Percentiles rank a stretch among this genome's conserved stretches.
Evolutionary conservation across 2,113 vertebrate genomes (phyloP).

Genomic region (Pedetes capensis): DNA sequence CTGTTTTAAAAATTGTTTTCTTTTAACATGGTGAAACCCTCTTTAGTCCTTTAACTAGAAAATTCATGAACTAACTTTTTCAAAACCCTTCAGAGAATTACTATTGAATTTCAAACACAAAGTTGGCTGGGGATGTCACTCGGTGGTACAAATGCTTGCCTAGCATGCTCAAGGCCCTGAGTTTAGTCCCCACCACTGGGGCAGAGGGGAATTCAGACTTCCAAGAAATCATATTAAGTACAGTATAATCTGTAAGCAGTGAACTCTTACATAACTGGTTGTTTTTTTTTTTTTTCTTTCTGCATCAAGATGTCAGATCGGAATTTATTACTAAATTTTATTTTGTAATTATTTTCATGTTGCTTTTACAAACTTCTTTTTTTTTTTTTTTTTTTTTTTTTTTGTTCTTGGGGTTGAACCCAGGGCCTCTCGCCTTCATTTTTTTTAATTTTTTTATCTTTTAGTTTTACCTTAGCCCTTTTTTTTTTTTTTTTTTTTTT

Average conservation of each 20-base stretch:
- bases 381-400: no score
- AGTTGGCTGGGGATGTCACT: no score
- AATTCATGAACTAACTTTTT: not conserved
- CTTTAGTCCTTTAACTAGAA: not conserved
- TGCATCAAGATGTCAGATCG: not conserved
- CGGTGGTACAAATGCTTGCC: no score
- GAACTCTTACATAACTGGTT: not conserved
- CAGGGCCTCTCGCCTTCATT: no score
- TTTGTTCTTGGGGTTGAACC: no score
- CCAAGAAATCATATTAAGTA: not conserved
- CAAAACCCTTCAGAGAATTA: not conserved
- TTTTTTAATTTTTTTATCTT: no score
- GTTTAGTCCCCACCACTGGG: no score
- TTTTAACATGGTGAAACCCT: not conserved
- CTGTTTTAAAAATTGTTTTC: not conserved
- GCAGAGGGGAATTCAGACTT: no score
- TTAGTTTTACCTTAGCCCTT: no score
- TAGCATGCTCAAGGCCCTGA: no score
- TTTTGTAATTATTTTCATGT: not conserved
- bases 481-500: no score
- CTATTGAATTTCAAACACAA: constrained; percentile 2
- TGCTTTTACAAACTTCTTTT: constrained; percentile 1
- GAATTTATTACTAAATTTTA: not conserved
- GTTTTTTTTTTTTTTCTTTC: constrained; percentile 20
- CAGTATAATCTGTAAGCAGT: not conserved